Conservation (phyloP, 2,113 vertebrate genomes). For the Hassar affinis region DNA sequence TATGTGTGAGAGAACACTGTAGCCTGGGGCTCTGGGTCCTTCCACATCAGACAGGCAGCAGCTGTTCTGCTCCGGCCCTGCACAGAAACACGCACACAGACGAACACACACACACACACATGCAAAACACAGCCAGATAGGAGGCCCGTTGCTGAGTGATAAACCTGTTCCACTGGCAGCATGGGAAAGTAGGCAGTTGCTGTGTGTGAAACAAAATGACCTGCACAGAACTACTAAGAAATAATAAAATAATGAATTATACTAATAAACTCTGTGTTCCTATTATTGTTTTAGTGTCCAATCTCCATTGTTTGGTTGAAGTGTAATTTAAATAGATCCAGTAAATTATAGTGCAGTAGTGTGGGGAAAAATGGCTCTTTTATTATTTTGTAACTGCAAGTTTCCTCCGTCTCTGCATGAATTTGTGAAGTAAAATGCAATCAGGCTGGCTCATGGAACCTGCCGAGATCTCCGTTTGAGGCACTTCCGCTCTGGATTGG, state of each 20-base stretch:
- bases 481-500: not conserved
- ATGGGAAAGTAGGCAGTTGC: not conserved
- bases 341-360: not conserved
- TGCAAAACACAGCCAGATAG: not conserved
- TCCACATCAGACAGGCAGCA: slow-evolving; percentile 37
- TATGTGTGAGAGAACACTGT: not conserved
- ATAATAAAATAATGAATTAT: not conserved
- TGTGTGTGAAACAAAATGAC: not conserved
- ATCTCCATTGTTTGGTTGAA: not conserved
- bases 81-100: not conserved
- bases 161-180: slow-evolving; percentile 2
- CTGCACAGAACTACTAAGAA: not conserved
- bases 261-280: not conserved
- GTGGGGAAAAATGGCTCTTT: not conserved
- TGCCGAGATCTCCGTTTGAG: not conserved
- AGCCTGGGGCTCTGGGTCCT: slow-evolving; percentile 24
- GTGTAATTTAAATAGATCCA: not conserved
- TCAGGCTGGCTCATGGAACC: not conserved
- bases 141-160: not conserved
- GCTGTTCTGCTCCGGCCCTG: slow-evolving; percentile 29
- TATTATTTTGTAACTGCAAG: not conserved
- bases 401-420: not conserved
- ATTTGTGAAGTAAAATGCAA: not conserved
- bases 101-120: not conserved
- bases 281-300: not conserved